Percentiles rank a stretch among this genome's conserved stretches.
These are phyloP conservation scores for Tricholaema leucomelas DNA, from an alignment of 2,113 vertebrate species.

Conservation along the genomic window DNA sequence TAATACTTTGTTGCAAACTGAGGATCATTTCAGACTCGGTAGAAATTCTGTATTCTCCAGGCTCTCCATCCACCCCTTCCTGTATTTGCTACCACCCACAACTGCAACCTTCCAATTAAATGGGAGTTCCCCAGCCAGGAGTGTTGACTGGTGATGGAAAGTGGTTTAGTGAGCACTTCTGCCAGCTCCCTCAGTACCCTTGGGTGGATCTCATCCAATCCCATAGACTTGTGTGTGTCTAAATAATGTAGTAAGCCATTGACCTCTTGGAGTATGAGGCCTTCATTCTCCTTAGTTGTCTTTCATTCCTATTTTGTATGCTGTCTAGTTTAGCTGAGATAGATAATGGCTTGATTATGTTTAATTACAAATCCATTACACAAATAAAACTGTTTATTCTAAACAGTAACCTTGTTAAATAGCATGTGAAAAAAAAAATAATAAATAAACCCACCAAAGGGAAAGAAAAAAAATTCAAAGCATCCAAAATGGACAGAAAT, in stretches of 20 bases:
- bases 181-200: too few relatives aligned
- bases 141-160: too few relatives aligned
- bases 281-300: background rate
- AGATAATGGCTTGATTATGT: constrained; percentile 39
- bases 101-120: too few relatives aligned
- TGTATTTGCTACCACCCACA: too few relatives aligned
- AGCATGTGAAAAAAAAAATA: constrained; percentile 19
- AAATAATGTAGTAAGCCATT: too few relatives aligned
- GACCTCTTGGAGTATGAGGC: too few relatives aligned
- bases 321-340: constrained; percentile 27
- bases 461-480: background rate
- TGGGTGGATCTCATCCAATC: too few relatives aligned
- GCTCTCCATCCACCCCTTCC: too few relatives aligned
- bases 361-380: constrained; percentile 35
- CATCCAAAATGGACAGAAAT: background rate
- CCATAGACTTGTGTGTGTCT: too few relatives aligned
- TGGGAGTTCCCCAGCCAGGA: too few relatives aligned
- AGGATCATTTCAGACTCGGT: background rate
- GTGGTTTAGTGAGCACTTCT: too few relatives aligned
- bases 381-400: background rate
- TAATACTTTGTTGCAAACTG: background rate
- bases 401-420: constrained; percentile 33
- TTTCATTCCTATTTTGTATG: background rate
- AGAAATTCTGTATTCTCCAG: background rate
- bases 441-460: background rate